phyloP scores from a whole-genome alignment of 2,113 vertebrate species.

The Protomyctophum bolini region DNA sequence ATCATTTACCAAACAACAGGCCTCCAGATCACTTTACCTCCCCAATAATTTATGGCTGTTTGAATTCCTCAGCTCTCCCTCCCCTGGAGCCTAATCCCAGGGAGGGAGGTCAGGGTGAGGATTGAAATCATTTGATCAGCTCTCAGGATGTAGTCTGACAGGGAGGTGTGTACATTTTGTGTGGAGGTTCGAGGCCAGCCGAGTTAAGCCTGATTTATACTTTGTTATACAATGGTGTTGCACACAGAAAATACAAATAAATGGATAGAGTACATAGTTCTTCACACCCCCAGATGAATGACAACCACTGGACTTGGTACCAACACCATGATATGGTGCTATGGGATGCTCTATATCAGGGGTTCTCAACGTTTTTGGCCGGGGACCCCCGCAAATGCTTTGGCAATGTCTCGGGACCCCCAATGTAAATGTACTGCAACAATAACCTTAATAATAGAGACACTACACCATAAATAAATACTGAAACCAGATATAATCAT shows the following conservation, averaged over 20 bases:
- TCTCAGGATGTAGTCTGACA: slow-evolving; percentile 55
- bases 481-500: too few relatives aligned
- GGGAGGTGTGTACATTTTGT: slow-evolving; percentile 55
- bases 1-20: slow-evolving; percentile 59
- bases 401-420: too few relatives aligned
- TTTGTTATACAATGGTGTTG: too few relatives aligned
- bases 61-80: slow-evolving; percentile 45
- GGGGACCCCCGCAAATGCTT: too few relatives aligned
- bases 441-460: too few relatives aligned
- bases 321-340: slow-evolving; percentile 24
- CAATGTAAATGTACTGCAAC: too few relatives aligned
- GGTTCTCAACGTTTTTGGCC: too few relatives aligned
- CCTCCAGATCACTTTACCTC: slow-evolving; percentile 43
- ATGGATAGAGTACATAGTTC: slow-evolving; percentile 9
- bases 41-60: slow-evolving; percentile 59
- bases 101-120: slow-evolving; percentile 58
- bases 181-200: slow-evolving; percentile 49
- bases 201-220: slow-evolving; percentile 44
- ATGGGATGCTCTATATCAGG: background rate
- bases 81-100: slow-evolving; percentile 44
- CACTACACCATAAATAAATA: too few relatives aligned
- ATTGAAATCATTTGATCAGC: slow-evolving; percentile 64
- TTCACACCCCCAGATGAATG: slow-evolving; percentile 46
- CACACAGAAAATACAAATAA: too few relatives aligned
- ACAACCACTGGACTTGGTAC: slow-evolving; percentile 27